phyloP scores from a whole-genome alignment of 2,797 vertebrate species.

The Catamblyrhynchus diadema region DNA sequence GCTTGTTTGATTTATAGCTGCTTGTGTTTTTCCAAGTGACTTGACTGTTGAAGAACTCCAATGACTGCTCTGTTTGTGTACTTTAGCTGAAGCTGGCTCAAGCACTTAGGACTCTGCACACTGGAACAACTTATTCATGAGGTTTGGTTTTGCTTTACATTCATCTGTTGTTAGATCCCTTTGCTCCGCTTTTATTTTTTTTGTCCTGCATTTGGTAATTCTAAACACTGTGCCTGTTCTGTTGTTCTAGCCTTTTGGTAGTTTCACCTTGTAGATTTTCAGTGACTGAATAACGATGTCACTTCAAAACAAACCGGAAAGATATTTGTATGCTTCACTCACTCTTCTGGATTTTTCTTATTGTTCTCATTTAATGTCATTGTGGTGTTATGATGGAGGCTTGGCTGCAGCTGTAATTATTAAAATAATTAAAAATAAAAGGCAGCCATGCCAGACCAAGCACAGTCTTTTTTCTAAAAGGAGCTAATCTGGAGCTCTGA shows the following conservation, averaged over 20 bases:
- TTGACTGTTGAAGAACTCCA: conserved; percentile 48
- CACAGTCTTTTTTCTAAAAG: not conserved
- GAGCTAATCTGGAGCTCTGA: not conserved
- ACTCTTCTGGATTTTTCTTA: not conserved
- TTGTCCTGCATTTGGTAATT: not conserved
- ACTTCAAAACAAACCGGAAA: not conserved
- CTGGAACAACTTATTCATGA: conserved; percentile 38
- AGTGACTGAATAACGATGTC: not conserved
- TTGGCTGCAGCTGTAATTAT: not conserved
- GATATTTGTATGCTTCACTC: not conserved
- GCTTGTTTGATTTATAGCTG: conserved; percentile 42
- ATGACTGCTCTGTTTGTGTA: conserved; percentile 37
- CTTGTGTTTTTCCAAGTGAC: conserved; percentile 54
- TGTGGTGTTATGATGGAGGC: not conserved
- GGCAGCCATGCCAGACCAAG: not conserved
- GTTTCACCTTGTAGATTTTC: not conserved
- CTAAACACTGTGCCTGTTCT: not conserved
- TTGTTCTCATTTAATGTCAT: not conserved
- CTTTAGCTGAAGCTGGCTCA: conserved; percentile 31
- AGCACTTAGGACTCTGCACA: not conserved
- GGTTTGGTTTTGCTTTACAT: conserved; percentile 5
- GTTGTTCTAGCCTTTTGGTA: not conserved
- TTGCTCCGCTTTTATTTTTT: not conserved
- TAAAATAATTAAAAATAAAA: not conserved
- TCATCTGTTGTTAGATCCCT: not conserved